Evolutionary conservation across 2,888 invertebrate species (phyloP), one percentile per base, ranked within the genome.

Genomic region (Agrotis exclamationis): DNA sequence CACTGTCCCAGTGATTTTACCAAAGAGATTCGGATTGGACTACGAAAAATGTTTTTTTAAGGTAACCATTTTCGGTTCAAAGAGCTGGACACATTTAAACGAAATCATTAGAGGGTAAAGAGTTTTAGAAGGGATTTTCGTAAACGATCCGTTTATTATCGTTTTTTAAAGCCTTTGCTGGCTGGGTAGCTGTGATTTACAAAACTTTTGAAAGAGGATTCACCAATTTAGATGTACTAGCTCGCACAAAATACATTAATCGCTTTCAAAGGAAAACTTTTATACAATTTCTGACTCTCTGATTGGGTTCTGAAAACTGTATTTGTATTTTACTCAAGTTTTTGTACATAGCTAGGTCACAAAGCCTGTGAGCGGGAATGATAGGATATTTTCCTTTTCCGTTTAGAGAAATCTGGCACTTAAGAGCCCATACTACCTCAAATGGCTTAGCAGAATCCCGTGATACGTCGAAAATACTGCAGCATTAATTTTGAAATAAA

Each of bases 71-170:
- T 75, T 51, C 14, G n/a, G 39, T 20, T 56, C 62, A 78, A 66
- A 74, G 67, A 54, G 1, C 51, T 20, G 22, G 44, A 39, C 18
- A 47, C 39, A 50, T 54, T 66, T 59, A 59, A 74, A 63, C 51
- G 64, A 63, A 47, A 58, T 63, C 51, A 68, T 76, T 64, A 47
- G 51, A 57, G n/a, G 20, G 51, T 71, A 18, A 64, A 63, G 59
- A 74, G 53, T 63, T 69, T 68, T 51, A 14, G 1, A 53, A 74
- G 44, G 24, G 22, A n/a, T 50, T 75, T 74, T 63, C 18, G 14
- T 18, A 20, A 74, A 50, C 9, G 47, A 48, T 59, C 28, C 20
- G n/a, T 65, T 64, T 45, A 20, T 16, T 14, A 28, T 54, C 16
- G 16, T 59, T 60, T 50, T 53, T 58, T 53, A 33, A 2, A 28